Percentiles rank a stretch among this genome's conserved stretches.
Conservation (phyloP, 2,888 invertebrate genomes). For the Spisula solida region DNA sequence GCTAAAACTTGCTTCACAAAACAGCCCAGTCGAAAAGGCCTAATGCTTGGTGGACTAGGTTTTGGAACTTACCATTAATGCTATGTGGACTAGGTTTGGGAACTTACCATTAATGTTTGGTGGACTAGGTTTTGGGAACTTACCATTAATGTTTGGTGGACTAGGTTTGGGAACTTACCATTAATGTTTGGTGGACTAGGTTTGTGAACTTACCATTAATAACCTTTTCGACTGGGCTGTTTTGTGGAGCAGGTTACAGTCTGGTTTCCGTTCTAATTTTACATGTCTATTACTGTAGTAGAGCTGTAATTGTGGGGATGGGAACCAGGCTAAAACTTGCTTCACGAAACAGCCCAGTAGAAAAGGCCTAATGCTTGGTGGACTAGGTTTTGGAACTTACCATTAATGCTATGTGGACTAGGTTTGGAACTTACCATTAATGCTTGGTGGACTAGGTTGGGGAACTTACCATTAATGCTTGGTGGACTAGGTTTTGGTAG, state of each 20-base stretch:
- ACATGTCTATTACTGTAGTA: no score
- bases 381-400: not conserved
- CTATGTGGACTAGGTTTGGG: not conserved
- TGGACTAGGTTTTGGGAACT: not conserved
- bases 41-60: no score
- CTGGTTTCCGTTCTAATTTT: no score
- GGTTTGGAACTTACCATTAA: not conserved
- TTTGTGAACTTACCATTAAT: not conserved
- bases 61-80: not conserved
- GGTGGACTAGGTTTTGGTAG: slow-evolving; percentile 84
- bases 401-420: not conserved
- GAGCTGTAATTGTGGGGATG: no score
- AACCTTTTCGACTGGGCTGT: no score
- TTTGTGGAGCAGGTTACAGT: no score
- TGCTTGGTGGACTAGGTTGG: no score
- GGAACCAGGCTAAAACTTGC: no score
- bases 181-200: not conserved
- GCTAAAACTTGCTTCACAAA: no score
- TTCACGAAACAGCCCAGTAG: no score
- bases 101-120: not conserved
- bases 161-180: not conserved
- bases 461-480: slow-evolving; percentile 77
- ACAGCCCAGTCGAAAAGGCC: no score
- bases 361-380: no score
- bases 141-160: not conserved